Conservation (phyloP, 2,888 invertebrate genomes). For the Glaucopsyche alexis region DNA sequence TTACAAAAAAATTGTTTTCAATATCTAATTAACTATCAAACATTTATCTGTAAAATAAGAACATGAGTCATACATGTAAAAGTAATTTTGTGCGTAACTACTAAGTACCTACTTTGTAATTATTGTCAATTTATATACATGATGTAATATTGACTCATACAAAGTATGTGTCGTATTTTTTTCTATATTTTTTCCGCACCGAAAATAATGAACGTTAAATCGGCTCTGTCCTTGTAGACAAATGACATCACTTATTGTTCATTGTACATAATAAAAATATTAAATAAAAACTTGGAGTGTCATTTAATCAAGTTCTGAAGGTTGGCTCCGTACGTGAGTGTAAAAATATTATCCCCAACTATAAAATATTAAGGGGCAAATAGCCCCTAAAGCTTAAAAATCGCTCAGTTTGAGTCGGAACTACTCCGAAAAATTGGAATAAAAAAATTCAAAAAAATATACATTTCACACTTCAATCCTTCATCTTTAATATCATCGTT, state of each 20-base stretch:
- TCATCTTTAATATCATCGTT: too few species aligned
- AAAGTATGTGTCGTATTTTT: conserved; percentile 10
- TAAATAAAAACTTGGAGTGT: conserved; percentile 28
- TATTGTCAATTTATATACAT: conserved; percentile 9
- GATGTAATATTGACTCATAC: conserved; percentile 6
- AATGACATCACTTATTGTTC: conserved; percentile 29
- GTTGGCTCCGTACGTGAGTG: conserved; percentile 9
- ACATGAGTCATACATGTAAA: background rate
- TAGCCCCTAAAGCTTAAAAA: too few species aligned
- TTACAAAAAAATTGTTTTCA: too few species aligned
- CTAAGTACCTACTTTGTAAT: background rate
- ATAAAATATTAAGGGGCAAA: conserved; percentile 8
- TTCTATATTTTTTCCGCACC: conserved; percentile 2
- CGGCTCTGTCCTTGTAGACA: conserved; percentile 9
- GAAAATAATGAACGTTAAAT: conserved; percentile 22
- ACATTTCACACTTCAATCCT: too few species aligned
- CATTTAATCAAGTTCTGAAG: conserved; percentile 26
- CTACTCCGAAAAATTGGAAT: too few species aligned
- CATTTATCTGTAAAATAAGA: background rate
- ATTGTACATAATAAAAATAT: conserved; percentile 29
- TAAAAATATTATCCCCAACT: conserved; percentile 4
- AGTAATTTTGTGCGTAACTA: background rate
- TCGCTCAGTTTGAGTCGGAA: too few species aligned
- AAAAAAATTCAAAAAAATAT: too few species aligned
- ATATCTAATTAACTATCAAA: too few species aligned